Conservation (phyloP, 2,797 vertebrate species). For the Sandelia bainsii region DNA sequence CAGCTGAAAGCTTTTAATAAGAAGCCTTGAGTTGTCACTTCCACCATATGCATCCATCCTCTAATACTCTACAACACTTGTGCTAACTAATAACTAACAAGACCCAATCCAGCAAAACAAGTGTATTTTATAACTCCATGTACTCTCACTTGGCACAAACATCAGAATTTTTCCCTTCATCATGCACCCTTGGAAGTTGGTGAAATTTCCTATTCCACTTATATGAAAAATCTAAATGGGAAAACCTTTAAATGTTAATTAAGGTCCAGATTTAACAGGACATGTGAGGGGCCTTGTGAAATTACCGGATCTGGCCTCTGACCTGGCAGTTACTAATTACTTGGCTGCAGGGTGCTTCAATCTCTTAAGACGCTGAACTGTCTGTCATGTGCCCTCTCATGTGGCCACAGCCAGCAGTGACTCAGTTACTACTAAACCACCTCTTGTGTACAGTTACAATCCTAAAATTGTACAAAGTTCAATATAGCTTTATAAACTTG, state of each 20-base stretch:
- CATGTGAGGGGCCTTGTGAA: neutral
- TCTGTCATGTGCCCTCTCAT: constrained; percentile 37
- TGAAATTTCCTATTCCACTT: too few relatives aligned
- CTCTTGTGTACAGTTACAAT: neutral
- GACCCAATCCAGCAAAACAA: neutral
- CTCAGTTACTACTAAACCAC: neutral
- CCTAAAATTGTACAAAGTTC: neutral
- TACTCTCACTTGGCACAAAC: neutral
- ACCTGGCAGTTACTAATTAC: neutral
- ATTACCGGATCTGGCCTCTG: neutral
- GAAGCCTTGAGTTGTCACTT: constrained; percentile 56
- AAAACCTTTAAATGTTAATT: too few relatives aligned
- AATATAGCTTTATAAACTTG: neutral
- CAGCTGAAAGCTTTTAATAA: neutral
- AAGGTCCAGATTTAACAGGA: neutral
- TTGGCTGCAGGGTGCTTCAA: neutral
- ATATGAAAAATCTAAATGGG: too few relatives aligned
- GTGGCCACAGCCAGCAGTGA: constrained; percentile 27
- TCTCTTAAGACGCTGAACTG: neutral
- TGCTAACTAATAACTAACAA: neutral
- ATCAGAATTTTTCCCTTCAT: too few relatives aligned
- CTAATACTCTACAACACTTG: neutral
- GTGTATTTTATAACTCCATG: neutral
- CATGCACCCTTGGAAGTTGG: too few relatives aligned
- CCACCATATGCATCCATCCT: constrained; percentile 15